Conservation (phyloP, 2,113 vertebrate species). For the Pteropus alecto region DNA sequence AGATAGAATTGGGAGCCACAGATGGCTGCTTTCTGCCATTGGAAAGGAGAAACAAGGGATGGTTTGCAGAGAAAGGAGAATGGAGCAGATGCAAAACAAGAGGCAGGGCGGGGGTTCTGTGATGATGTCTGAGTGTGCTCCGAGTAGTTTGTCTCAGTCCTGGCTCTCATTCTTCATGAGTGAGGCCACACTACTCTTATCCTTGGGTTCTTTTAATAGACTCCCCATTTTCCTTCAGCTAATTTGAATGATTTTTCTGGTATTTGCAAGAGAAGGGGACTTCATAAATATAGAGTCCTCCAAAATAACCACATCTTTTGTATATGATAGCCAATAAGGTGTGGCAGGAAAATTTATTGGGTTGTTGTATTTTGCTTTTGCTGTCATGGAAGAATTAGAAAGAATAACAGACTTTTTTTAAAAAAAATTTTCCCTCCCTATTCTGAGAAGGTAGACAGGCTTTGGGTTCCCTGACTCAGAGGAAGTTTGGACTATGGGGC, state of each 20-base stretch:
- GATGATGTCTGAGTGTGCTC: neutral
- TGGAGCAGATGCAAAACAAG: neutral
- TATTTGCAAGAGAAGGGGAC: neutral
- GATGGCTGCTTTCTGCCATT: neutral
- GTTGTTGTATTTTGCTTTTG: neutral
- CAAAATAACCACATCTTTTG: neutral
- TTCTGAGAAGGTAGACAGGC: neutral
- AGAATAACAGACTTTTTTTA: neutral
- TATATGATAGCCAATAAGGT: neutral
- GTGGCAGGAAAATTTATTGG: neutral
- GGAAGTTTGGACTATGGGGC: neutral
- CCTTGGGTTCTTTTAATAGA: neutral
- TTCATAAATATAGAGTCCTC: neutral
- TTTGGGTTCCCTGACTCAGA: neutral
- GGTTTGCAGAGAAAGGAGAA: neutral
- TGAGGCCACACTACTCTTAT: neutral
- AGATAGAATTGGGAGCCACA: neutral
- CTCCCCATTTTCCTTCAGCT: neutral
- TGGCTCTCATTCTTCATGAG: neutral
- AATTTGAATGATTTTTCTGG: neutral
- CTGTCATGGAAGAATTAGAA: neutral
- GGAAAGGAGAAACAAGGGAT: neutral
- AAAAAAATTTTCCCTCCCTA: neutral
- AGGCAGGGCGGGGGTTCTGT: too few species aligned
- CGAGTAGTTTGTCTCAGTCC: neutral